phyloP scores from a whole-genome alignment of 2,797 vertebrate genomes.

The Neoniphon sammara region DNA sequence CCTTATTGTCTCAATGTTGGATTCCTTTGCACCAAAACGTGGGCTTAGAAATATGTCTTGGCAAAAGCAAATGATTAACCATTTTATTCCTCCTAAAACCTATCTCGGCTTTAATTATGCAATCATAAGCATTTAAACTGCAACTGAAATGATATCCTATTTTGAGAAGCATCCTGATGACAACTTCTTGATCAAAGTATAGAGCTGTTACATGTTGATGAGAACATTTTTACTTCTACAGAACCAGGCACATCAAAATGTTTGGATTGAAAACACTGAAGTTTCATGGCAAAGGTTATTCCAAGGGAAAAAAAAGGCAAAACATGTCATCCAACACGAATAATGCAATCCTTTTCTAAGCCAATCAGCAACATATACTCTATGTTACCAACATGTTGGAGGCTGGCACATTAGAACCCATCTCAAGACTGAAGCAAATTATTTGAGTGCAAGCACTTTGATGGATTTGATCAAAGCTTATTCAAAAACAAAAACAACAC shows the following conservation, averaged over 20 bases:
- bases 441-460: slow-evolving; percentile 3
- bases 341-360: neutral
- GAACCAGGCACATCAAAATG: too few relatives aligned
- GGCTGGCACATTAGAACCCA: neutral
- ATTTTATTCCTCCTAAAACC: neutral
- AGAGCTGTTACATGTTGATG: neutral
- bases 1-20: neutral
- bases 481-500: neutral
- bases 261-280: too few relatives aligned
- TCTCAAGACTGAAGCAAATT: slow-evolving; percentile 13
- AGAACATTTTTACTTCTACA: too few relatives aligned
- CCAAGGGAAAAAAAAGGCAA: too few relatives aligned
- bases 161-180: neutral
- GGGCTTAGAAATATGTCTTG: neutral
- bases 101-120: neutral
- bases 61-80: neutral
- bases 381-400: neutral
- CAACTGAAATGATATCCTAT: neutral
- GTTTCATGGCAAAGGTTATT: too few relatives aligned
- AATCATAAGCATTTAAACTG: neutral
- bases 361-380: too few relatives aligned
- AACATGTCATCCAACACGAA: neutral
- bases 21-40: neutral
- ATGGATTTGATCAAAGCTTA: slow-evolving; percentile 20
- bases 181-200: neutral